Conservation (phyloP, 2,797 vertebrate genomes). For the Emydoidea blandingii region DNA sequence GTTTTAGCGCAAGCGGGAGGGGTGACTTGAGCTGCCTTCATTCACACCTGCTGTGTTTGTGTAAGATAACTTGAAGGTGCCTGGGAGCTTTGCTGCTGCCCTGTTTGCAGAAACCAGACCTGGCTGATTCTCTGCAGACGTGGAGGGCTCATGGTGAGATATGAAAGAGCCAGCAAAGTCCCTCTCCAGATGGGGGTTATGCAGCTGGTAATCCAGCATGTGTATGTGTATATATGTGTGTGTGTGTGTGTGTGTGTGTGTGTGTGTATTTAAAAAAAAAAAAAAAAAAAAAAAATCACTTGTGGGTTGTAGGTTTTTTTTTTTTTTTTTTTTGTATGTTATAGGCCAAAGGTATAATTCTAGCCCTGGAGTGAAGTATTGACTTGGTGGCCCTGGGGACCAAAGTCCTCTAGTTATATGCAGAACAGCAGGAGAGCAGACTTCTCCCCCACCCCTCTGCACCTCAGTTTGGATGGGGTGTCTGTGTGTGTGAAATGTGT, state of each 20-base stretch:
- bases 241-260: too few species aligned
- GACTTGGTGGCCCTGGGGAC: neutral
- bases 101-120: neutral
- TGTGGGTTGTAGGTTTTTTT: too few species aligned
- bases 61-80: neutral
- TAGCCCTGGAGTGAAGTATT: neutral
- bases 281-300: too few species aligned
- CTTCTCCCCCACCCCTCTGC: accelerated
- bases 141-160: neutral
- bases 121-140: neutral
- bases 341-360: neutral
- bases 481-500: neutral
- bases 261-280: too few species aligned
- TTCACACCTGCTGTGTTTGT: slow-evolving; percentile 1
- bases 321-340: neutral
- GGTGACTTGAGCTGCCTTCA: neutral
- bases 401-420: neutral
- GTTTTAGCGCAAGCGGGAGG: neutral
- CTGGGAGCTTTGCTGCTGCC: neutral
- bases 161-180: neutral
- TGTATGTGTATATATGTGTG: too few species aligned
- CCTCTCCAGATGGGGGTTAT: neutral
- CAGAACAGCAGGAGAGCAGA: neutral
- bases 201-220: neutral
- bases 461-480: neutral